Evolutionary conservation across 2,888 invertebrate species (phyloP), one percentile per base, ranked within the genome.

Genomic region (Sinotaia quadrata): DNA sequence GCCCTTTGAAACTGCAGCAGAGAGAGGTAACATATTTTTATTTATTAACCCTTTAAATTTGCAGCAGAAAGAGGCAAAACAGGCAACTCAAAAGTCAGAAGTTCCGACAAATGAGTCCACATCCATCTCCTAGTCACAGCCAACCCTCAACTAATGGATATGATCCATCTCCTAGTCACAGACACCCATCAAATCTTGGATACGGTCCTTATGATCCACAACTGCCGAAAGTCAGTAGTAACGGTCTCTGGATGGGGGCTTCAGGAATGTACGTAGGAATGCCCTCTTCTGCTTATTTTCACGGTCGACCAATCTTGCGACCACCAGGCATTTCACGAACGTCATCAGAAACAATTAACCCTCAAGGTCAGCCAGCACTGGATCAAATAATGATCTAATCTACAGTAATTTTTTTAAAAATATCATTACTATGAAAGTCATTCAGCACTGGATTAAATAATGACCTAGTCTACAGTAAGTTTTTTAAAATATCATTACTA

Each of bases 231-330:
- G 75, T 75, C 37, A 51, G 71, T 57, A 81, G 81, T 59, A 78
- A 74, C 60, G 81, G 77, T 18, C 67, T 83, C 44, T 83, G 83
- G 83, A 74, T 81, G 60, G 80, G 79, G 2, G 71, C 73, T 18
- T 81, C 81, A 0, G 76, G 79, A 7, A 67, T 83, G 68, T 81
- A 81, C 51, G 73, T 77, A 2, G 70, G 68, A 3, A 66, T 68
- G 7, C 81, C 81, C 4, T 69, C 80, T 31, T 76, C 75, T 10
- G 75, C 72, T 7, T 78, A 78, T 58, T 74, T 73, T 49, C 71
- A 73, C 54, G 67, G 67, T 0, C 68, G 71, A 2, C 68, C 68
- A 12, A 51, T 60, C 33, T 33, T n/a, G 36, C 62, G 27, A 4
- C 47, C 66, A 4, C 56, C 37, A 4, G 51, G 66, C 21, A 34